Base-by-base conservation (phyloP, 2,113 vertebrate genomes). In the Globicephala melas region DNA sequence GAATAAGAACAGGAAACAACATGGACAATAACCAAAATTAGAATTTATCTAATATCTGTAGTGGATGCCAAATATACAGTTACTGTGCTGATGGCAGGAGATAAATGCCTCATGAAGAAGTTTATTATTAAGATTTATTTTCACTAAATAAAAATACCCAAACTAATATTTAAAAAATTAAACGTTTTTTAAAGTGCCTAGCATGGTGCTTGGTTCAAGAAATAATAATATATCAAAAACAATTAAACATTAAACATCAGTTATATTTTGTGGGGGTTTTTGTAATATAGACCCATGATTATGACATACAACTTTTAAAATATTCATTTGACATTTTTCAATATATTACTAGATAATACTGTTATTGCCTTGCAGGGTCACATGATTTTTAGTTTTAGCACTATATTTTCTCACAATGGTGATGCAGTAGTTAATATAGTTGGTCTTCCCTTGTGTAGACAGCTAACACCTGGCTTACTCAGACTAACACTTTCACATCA, bases 381-480 rank as follows among this genome's bases (percentile, higher is more conserved):
- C 36, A 15, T 81, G 36, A 88, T 96, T 97, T 97, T 88, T 58
- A 92, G 2, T 90, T 88, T 96, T 91, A 70, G 96, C 74, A 88
- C 95, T 55, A 4, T 84, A 91, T 94, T 88, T 96, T 97, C 58
- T 76, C 96, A 96, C 58, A 91, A 1, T 95, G 95, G 96, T 98
- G 97, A 98, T 98, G 60, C 89, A 86, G 89, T 97, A 79, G 87
- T 96, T 97, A 98, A 96, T 60, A 15, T 97, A 82, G 79, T 53
- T 97, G 84, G 70, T 68, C 73, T 96, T 95, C 87, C 93, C 68
- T 97, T 97, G 79, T 94, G 71, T 95, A 95, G 89, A 97, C 92
- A 97, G 82, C 94, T 97, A 98, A 98, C 98, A 99, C 99, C 98
- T 99, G 98, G 95, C 93, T 98, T 97, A 58, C 97, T 97, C 67